Evolutionary conservation across 1,140 invertebrate genomes (phyloP).

Genomic region (Heliconius hermathena): DNA sequence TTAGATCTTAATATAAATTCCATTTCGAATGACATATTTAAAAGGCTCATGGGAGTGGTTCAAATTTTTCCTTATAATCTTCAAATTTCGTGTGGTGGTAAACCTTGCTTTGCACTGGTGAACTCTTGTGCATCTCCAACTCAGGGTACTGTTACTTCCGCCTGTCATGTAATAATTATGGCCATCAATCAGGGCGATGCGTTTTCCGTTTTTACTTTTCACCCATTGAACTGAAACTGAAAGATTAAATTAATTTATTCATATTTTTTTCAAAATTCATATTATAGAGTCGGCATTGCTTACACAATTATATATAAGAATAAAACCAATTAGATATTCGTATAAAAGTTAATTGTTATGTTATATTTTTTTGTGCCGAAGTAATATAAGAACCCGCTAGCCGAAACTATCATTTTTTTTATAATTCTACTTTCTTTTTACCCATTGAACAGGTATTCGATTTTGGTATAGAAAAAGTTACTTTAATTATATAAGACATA

Average conservation of each 20-base stretch:
- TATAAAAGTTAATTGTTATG: not conserved
- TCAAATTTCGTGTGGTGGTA: not conserved
- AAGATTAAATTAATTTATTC: not conserved
- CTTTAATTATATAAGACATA: too few species aligned
- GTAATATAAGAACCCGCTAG: too few species aligned
- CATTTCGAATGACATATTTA: conserved; percentile 26
- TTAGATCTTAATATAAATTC: conserved; percentile 17
- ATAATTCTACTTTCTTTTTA: too few species aligned
- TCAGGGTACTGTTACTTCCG: not conserved
- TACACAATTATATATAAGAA: not conserved
- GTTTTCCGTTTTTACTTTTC: conserved; percentile 28
- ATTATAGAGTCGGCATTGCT: too few species aligned
- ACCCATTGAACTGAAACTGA: conserved; percentile 41
- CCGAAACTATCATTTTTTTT: too few species aligned
- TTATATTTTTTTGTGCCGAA: too few species aligned
- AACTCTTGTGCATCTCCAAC: conserved; percentile 32
- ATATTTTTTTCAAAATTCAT: not conserved
- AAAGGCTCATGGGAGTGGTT: conserved; percentile 35
- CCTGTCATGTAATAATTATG: conserved; percentile 31
- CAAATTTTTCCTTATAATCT: conserved; percentile 21
- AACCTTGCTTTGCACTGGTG: conserved; percentile 31
- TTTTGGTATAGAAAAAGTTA: too few species aligned
- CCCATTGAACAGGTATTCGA: too few species aligned
- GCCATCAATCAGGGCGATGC: conserved; percentile 26
- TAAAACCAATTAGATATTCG: not conserved